A percentile compares a stretch with the other conserved stretches of the same genome.
Conservation (phyloP, 2,888 invertebrate genomes). For the Nymphalis c-album region DNA sequence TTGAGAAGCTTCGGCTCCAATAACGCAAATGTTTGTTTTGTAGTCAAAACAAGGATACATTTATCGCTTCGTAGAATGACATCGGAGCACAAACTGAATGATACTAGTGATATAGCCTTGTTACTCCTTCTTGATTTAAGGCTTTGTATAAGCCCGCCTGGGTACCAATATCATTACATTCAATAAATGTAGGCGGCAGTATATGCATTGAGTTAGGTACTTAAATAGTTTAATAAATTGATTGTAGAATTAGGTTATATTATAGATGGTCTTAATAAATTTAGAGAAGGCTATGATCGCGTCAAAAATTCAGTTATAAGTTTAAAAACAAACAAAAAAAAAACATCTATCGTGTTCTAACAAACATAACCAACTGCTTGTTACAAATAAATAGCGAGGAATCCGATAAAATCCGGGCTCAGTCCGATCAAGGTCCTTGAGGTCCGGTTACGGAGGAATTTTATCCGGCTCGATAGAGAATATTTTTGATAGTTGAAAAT, state of each 20-base stretch:
- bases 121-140: neutral
- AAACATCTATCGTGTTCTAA: neutral
- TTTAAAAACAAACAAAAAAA: no score
- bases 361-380: neutral
- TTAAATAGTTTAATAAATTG: no score
- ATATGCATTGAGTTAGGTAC: no score
- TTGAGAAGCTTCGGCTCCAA: slow-evolving; percentile 20
- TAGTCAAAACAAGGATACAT: slow-evolving; percentile 28
- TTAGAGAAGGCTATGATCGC: no score
- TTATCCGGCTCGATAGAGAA: slow-evolving; percentile 8
- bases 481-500: slow-evolving; percentile 3
- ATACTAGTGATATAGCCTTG: neutral
- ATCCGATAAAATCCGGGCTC: slow-evolving; percentile 1
- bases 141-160: no score
- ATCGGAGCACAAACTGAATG: slow-evolving; percentile 1
- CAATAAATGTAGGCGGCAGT: no score
- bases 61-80: slow-evolving; percentile 33
- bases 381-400: neutral
- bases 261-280: no score
- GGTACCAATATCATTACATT: no score
- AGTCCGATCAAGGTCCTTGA: slow-evolving; percentile 6
- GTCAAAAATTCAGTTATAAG: no score
- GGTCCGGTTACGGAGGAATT: slow-evolving; percentile 6
- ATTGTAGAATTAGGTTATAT: no score
- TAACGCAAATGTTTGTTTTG: slow-evolving; percentile 13